Percentiles rank a stretch among this genome's conserved stretches.
Evolutionary conservation across 2,888 invertebrate species (phyloP).

Genomic region (Sinhomidia bicolor): DNA sequence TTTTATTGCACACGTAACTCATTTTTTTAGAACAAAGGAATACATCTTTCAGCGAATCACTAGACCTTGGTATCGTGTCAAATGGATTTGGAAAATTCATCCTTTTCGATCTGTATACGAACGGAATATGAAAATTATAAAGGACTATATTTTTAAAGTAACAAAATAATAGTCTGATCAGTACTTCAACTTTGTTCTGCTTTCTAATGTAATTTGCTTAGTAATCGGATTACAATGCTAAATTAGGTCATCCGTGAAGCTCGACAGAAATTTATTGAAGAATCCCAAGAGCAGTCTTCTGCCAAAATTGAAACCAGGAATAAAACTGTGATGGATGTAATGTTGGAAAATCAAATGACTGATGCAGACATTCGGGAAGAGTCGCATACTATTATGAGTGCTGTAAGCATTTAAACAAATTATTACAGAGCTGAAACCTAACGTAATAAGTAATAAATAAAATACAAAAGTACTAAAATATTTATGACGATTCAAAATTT

Average conservation of each 20-base stretch:
- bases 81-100: conserved; percentile 58
- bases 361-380: conserved; percentile 62
- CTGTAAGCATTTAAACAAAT: conserved; percentile 31
- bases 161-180: not conserved
- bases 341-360: conserved; percentile 47
- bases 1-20: too few relatives aligned
- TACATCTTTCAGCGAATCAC: conserved; percentile 29
- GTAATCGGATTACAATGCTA: too few relatives aligned
- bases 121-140: conserved; percentile 55
- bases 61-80: conserved; percentile 49
- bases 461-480: too few relatives aligned
- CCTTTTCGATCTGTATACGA: conserved; percentile 56
- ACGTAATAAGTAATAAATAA: not conserved
- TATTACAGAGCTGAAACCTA: not conserved
- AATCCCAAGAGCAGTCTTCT: not conserved
- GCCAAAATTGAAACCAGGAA: not conserved
- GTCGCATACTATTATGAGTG: conserved; percentile 58
- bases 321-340: conserved; percentile 56
- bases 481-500: not conserved
- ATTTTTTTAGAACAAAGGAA: conserved; percentile 52
- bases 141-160: conserved; percentile 52
- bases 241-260: conserved; percentile 23
- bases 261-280: conserved; percentile 8
- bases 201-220: too few relatives aligned
- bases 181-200: not conserved